A percentile compares a stretch with the other conserved stretches of the same genome.
Conservation (phyloP, 2,797 vertebrate species). For the Choloepus didactylus region DNA sequence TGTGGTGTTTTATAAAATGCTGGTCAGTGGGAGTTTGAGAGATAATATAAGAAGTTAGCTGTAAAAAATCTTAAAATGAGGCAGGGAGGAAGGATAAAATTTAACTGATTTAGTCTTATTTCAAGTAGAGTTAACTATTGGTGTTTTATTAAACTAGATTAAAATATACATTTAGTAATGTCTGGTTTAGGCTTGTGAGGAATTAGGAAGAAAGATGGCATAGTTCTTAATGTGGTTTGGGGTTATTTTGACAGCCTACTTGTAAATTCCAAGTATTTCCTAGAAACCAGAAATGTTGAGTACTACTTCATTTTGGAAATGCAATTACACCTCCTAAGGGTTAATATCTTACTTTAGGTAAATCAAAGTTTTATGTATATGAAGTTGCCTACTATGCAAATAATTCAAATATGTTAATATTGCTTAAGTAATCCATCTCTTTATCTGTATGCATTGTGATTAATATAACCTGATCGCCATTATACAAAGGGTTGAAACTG, state of each 20-base stretch:
- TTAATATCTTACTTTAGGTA: conserved; percentile 63
- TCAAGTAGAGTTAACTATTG: neutral
- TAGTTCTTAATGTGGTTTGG: conserved; percentile 16
- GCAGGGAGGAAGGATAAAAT: neutral
- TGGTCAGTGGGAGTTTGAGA: conserved; percentile 27
- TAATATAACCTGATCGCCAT: conserved; percentile 87
- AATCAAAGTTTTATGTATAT: conserved; percentile 46
- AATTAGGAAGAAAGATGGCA: conserved; percentile 44
- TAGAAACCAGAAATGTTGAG: conserved; percentile 59
- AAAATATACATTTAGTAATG: conserved; percentile 52
- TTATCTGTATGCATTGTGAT: conserved; percentile 87
- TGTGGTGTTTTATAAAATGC: conserved; percentile 8
- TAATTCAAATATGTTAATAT: conserved; percentile 85
- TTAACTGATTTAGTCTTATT: conserved; percentile 48
- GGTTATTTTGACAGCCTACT: conserved; percentile 57
- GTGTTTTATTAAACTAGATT: conserved; percentile 15
- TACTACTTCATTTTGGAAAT: conserved; percentile 64
- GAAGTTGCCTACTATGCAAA: conserved; percentile 82
- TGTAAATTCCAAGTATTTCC: conserved; percentile 59
- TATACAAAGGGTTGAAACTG: conserved; percentile 84
- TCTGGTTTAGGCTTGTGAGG: conserved; percentile 14
- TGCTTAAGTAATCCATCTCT: conserved; percentile 85
- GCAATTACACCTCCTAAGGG: conserved; percentile 22
- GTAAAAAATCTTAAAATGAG: conserved; percentile 20
- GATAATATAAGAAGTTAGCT: neutral